Evolutionary conservation across 64 coral and sea anemone species (phyloP), one percentile per base, ranked within the genome.

Genomic region (Pocillopora damicornis): DNA sequence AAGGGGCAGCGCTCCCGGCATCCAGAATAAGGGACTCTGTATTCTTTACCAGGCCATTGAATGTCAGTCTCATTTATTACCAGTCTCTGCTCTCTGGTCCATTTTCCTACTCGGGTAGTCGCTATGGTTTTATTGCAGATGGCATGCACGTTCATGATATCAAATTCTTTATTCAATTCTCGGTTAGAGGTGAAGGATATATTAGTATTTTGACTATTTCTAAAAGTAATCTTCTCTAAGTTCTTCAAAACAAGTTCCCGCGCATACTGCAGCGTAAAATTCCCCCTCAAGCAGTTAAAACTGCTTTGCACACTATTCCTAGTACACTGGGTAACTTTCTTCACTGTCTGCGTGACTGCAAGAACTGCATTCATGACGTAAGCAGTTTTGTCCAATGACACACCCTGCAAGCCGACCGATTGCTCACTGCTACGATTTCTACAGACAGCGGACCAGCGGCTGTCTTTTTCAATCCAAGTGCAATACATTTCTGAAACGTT

Each of bases 321-420:
- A 12, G 67, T 13, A 18, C 81, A 85, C 10, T 13, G 16, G 9
- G 22, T 72, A 5, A 85, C 37, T 11, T 57, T 7, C 25, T 85
- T 38, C 37, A 95, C 58, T 4, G 86, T 76, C 23, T 87, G 35
- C 11, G 75, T 58, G 15, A 95, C 87, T 7, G 88, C 26, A 18
- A 87, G n/a, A 58, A 92, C 66, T n/a, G 81, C 75, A 69, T 92
- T 89, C 61, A 92, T 71, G 22, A 92, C 87, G 60, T 86, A 87
- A 42, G 20, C 61, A 35, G 69, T 89, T 57, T 87, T 75, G 34
- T 7, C 69, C 23, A 75, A n/a, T n/a, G 90, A 74, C 13, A 92
- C 37, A 17, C 56, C 23, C 9, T 95, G 60, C 2, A 77, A 30
- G 22, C 77, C 67, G 25, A 92, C 13, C 4, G 56, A 56, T 4